Conservation (phyloP, 1,140 invertebrate species). For the Drosophila ficusphila region DNA sequence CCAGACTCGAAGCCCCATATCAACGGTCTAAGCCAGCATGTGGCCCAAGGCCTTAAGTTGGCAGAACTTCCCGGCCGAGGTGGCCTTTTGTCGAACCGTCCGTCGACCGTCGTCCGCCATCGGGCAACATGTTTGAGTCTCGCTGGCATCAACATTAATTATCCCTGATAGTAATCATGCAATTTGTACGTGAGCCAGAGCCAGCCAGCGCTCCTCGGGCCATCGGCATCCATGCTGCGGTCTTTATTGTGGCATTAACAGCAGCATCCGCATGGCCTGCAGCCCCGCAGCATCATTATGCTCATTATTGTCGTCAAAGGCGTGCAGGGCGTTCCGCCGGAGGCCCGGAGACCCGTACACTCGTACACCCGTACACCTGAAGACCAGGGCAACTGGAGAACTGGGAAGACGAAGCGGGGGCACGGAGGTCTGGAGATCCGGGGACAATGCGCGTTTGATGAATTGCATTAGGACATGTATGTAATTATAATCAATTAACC, state of each 20-base stretch:
- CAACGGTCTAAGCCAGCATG: slow-evolving; percentile 28
- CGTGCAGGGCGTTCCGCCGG: slow-evolving; percentile 16
- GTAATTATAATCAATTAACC: slow-evolving; percentile 63
- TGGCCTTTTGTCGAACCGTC: slow-evolving; percentile 24
- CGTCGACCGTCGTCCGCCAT: background rate
- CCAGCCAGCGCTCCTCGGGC: slow-evolving; percentile 31
- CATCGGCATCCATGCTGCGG: slow-evolving; percentile 36
- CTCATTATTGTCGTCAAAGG: slow-evolving; percentile 60
- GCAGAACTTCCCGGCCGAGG: slow-evolving; percentile 5
- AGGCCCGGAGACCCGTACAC: background rate
- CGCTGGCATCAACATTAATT: slow-evolving; percentile 63
- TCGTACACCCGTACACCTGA: background rate
- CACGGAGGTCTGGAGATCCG: background rate
- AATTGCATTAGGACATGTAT: slow-evolving; percentile 58
- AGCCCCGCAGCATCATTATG: slow-evolving; percentile 55
- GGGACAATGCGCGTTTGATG: slow-evolving; percentile 48
- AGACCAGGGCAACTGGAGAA: slow-evolving; percentile 5
- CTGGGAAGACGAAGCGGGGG: background rate
- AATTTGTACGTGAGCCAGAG: slow-evolving; percentile 44
- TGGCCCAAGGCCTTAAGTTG: slow-evolving; percentile 11
- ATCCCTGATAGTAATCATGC: slow-evolving; percentile 58
- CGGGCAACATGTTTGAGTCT: slow-evolving; percentile 30
- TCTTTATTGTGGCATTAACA: slow-evolving; percentile 63
- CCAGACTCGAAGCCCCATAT: slow-evolving; percentile 11
- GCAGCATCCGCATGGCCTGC: slow-evolving; percentile 38